These are phyloP conservation scores for Melanaphis sacchari DNA, from an alignment of 1,140 invertebrate genomes.

Conservation along the genomic window DNA sequence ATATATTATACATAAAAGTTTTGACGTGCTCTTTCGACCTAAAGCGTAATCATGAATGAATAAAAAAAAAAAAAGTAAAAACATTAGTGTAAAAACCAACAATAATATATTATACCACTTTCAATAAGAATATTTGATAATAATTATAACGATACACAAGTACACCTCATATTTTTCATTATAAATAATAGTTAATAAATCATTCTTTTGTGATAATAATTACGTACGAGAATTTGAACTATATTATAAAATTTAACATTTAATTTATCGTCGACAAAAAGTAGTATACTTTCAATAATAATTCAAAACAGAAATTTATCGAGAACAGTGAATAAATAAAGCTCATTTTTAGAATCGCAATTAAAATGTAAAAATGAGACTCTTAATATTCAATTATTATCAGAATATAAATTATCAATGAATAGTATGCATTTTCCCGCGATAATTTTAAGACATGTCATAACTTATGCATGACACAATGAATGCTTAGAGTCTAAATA, in stretches of 20 bases:
- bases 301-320: too few relatives aligned
- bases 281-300: too few relatives aligned
- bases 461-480: too few relatives aligned
- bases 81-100: neutral
- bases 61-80: neutral
- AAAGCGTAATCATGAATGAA: neutral
- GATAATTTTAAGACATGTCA: neutral
- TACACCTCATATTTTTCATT: neutral
- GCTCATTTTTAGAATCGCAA: neutral
- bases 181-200: neutral
- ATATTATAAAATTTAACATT: neutral
- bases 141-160: neutral
- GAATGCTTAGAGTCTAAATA: neutral
- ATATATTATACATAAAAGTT: slow-evolving; percentile 1
- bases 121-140: neutral
- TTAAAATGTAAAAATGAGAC: neutral
- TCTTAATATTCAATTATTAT: neutral
- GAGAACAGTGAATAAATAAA: neutral
- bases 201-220: neutral
- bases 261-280: neutral
- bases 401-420: neutral
- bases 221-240: neutral
- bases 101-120: neutral
- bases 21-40: neutral
- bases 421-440: too few relatives aligned